Percentiles rank a stretch among this genome's conserved stretches.
Conservation (phyloP, 2,113 vertebrate genomes). For the Anoura caudifer region DNA sequence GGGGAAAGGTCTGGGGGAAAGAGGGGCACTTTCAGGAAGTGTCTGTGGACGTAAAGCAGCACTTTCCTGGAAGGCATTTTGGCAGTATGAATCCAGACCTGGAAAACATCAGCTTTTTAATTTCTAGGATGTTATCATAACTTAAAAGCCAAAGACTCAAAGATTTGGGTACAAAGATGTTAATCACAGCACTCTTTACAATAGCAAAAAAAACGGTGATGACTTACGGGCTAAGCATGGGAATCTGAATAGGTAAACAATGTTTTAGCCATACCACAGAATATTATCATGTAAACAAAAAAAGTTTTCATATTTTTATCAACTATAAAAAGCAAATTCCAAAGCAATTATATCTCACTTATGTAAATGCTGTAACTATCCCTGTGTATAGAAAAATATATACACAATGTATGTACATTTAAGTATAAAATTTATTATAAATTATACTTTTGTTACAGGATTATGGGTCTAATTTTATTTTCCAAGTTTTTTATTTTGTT, state of each 20-base stretch:
- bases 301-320: not conserved
- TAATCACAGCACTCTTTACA: not conserved
- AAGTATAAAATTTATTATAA: constrained; percentile 6
- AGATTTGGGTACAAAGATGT: not conserved
- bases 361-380: not conserved
- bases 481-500: not conserved
- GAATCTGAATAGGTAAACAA: not conserved
- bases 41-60: not conserved
- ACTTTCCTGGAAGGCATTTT: not conserved
- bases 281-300: not conserved
- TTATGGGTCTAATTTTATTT: not conserved
- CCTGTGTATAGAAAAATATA: not conserved
- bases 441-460: not conserved
- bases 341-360: not conserved
- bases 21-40: not conserved
- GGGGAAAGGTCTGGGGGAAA: not conserved
- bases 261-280: not conserved
- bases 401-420: not conserved
- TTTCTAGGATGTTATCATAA: not conserved
- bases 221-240: not conserved
- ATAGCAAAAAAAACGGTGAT: not conserved
- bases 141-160: constrained; percentile 33
- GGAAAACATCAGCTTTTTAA: not conserved
- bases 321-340: constrained; percentile 2
- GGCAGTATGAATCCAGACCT: not conserved